These are phyloP conservation scores for Gymnoscopelus microlampas DNA, from an alignment of 2,797 vertebrate species.

Conservation along the genomic window DNA sequence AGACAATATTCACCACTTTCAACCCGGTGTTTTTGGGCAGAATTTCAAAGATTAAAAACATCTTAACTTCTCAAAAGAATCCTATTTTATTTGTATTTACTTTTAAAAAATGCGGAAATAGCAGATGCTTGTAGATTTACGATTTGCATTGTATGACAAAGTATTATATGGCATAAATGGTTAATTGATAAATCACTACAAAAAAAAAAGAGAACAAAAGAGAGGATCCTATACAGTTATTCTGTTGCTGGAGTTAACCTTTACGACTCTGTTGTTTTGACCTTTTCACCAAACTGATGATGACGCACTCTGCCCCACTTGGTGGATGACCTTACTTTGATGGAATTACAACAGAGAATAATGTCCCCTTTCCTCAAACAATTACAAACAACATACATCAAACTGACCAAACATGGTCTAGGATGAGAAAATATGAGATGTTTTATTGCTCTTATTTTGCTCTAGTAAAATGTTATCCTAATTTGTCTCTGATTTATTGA, in stretches of 20 bases:
- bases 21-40: no score
- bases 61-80: no score
- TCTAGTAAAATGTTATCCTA: background rate
- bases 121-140: no score
- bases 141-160: no score
- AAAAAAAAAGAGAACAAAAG: slow-evolving; percentile 27
- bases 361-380: slow-evolving; percentile 42
- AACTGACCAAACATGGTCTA: slow-evolving; percentile 25
- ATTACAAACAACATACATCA: slow-evolving; percentile 38
- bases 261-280: slow-evolving; percentile 73
- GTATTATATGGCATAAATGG: slow-evolving; percentile 11
- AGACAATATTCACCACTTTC: no score
- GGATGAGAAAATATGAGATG: slow-evolving; percentile 28
- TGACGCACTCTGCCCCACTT: slow-evolving; percentile 65
- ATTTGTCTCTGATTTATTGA: slow-evolving; percentile 9
- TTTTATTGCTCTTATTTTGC: slow-evolving; percentile 27
- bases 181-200: slow-evolving; percentile 47
- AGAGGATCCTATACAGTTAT: slow-evolving; percentile 15
- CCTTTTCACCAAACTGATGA: slow-evolving; percentile 75
- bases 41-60: no score
- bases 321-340: slow-evolving; percentile 79
- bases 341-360: slow-evolving; percentile 71
- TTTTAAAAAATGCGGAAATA: no score
- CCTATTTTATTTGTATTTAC: no score
- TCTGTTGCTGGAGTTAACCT: slow-evolving; percentile 70